Percentiles rank a stretch among this genome's conserved stretches.
Conservation (phyloP, 2,888 invertebrate species). For the Andrena camellia region DNA sequence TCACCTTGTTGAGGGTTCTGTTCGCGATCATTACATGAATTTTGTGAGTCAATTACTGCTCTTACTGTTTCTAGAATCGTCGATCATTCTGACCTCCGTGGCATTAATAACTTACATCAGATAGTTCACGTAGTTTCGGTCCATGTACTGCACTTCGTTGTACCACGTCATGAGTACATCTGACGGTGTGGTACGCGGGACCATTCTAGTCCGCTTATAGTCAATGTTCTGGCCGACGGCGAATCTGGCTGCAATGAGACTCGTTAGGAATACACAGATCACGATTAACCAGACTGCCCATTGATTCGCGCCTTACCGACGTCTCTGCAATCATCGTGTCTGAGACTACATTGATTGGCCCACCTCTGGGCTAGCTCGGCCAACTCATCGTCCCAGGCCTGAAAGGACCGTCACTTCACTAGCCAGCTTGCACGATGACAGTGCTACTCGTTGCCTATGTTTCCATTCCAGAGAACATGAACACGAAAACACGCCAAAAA, state of each 20-base stretch:
- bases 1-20: constrained; percentile 51
- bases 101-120: constrained; percentile 41
- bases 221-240: constrained; percentile 85
- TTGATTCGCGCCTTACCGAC: constrained; percentile 57
- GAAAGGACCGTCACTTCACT: neutral
- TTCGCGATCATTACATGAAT: neutral
- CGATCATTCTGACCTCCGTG: no score
- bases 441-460: no score
- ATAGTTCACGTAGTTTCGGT: constrained; percentile 50
- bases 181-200: neutral
- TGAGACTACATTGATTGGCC: constrained; percentile 84
- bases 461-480: no score
- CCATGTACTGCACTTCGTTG: constrained; percentile 80
- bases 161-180: constrained; percentile 81
- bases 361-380: constrained; percentile 84
- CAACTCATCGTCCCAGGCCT: constrained; percentile 80
- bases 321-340: constrained; percentile 79
- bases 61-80: neutral
- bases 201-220: no score
- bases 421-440: no score
- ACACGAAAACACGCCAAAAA: no score
- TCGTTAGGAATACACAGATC: neutral
- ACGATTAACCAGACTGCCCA: constrained; percentile 53
- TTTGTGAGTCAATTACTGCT: neutral
- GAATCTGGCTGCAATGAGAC: neutral